phyloP scores from a whole-genome alignment of 2,888 invertebrate genomes.

The Dynastes maya region DNA sequence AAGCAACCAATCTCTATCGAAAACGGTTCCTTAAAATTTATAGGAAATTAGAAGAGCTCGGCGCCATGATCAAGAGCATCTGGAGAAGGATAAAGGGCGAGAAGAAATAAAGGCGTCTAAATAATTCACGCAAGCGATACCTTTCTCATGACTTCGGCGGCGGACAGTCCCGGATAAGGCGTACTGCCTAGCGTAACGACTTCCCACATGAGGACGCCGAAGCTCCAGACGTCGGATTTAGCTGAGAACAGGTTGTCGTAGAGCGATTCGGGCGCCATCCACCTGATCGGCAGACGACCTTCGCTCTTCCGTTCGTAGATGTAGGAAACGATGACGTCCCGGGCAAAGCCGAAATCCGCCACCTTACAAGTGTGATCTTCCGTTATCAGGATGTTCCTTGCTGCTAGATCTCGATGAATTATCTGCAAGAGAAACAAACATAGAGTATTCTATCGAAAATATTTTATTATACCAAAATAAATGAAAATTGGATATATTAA shows the following conservation, averaged over 20 bases:
- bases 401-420: constrained; percentile 92
- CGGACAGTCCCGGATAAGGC: constrained; percentile 94
- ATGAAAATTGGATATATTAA: too few relatives aligned
- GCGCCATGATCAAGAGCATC: not conserved
- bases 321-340: constrained; percentile 90
- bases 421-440: constrained; percentile 73
- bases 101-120: constrained; percentile 14
- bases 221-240: constrained; percentile 97
- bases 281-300: constrained; percentile 79
- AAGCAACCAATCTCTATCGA: not conserved
- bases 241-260: constrained; percentile 95
- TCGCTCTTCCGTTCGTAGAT: constrained; percentile 92
- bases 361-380: constrained; percentile 93
- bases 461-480: too few relatives aligned
- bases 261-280: constrained; percentile 97
- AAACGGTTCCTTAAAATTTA: constrained; percentile 26
- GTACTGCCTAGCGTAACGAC: constrained; percentile 96
- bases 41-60: constrained; percentile 2
- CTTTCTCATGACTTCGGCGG: constrained; percentile 91
- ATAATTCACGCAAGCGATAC: constrained; percentile 70
- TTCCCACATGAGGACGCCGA: constrained; percentile 96
- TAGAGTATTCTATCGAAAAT: too few relatives aligned
- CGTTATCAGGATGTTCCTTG: constrained; percentile 89
- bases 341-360: constrained; percentile 94
- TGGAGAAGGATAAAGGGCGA: not conserved